A percentile compares a stretch with the other conserved stretches of the same genome.
Conservation (phyloP, 1,140 invertebrate genomes). For the Drosophila tristis region DNA sequence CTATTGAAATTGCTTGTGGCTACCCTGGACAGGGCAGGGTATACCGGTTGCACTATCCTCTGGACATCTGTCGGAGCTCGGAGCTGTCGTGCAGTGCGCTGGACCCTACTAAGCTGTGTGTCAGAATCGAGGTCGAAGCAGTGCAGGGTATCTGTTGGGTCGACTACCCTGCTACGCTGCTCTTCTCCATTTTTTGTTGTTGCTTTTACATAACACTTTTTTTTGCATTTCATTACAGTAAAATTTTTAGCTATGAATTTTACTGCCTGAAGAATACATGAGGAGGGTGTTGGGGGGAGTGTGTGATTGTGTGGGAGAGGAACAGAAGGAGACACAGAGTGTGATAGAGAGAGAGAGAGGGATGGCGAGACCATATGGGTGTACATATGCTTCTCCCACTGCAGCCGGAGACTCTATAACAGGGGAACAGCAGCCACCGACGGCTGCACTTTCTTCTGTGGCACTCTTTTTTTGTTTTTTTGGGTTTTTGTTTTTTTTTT, state of each 20-base stretch:
- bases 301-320: not conserved
- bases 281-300: too few relatives aligned
- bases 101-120: too few relatives aligned
- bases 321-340: not conserved
- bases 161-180: not conserved
- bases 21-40: not conserved
- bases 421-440: too few relatives aligned
- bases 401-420: too few relatives aligned
- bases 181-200: conserved; percentile 2
- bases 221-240: conserved; percentile 70
- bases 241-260: conserved; percentile 60
- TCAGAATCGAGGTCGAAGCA: not conserved
- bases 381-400: too few relatives aligned
- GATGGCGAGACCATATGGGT: too few relatives aligned
- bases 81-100: too few relatives aligned
- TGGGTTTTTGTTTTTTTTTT: conserved; percentile 40
- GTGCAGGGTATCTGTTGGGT: conserved; percentile 10
- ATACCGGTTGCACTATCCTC: not conserved
- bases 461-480: too few relatives aligned
- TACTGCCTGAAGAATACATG: conserved; percentile 11
- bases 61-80: too few relatives aligned
- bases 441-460: too few relatives aligned
- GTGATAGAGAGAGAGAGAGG: not conserved
- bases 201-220: conserved; percentile 74
- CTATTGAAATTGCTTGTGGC: conserved; percentile 59